Evolutionary conservation across 2,888 invertebrate genomes (phyloP).

Genomic region (Heteromyza rotundicornis): DNA sequence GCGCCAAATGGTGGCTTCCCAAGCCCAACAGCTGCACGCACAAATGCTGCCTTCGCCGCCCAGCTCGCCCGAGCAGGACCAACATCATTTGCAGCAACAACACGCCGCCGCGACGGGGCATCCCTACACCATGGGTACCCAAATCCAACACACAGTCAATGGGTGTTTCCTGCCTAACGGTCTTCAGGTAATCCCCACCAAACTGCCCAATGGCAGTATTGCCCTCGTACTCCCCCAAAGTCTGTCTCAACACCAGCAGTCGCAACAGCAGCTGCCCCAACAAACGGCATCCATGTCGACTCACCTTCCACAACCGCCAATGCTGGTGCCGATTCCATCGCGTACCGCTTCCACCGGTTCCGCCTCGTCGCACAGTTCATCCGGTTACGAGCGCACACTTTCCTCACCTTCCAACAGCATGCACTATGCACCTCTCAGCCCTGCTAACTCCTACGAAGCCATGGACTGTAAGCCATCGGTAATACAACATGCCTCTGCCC

Average conservation of each 20-base stretch:
- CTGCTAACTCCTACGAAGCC: slow-evolving; percentile 64
- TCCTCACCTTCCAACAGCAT: slow-evolving; percentile 61
- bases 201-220: slow-evolving; percentile 82
- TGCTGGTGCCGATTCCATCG: slow-evolving; percentile 76
- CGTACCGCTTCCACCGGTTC: slow-evolving; percentile 76
- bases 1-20: slow-evolving; percentile 46
- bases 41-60: slow-evolving; percentile 67
- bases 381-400: slow-evolving; percentile 63
- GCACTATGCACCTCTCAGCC: slow-evolving; percentile 67
- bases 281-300: slow-evolving; percentile 58
- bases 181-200: slow-evolving; percentile 80
- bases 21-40: slow-evolving; percentile 63
- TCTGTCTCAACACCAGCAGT: slow-evolving; percentile 69
- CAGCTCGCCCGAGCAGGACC: slow-evolving; percentile 60
- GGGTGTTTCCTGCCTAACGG: slow-evolving; percentile 73
- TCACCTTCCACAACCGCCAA: slow-evolving; percentile 65
- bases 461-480: slow-evolving; percentile 64
- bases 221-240: slow-evolving; percentile 79
- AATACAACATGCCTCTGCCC: slow-evolving; percentile 64
- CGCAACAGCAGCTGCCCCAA: slow-evolving; percentile 69
- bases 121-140: slow-evolving; percentile 39
- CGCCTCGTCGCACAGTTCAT: slow-evolving; percentile 66
- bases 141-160: slow-evolving; percentile 62
- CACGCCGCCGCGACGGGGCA: slow-evolving; percentile 32
- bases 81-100: slow-evolving; percentile 40